These are phyloP conservation scores for Pissodes strobi DNA, from an alignment of 1,140 invertebrate species.

Conservation along the genomic window DNA sequence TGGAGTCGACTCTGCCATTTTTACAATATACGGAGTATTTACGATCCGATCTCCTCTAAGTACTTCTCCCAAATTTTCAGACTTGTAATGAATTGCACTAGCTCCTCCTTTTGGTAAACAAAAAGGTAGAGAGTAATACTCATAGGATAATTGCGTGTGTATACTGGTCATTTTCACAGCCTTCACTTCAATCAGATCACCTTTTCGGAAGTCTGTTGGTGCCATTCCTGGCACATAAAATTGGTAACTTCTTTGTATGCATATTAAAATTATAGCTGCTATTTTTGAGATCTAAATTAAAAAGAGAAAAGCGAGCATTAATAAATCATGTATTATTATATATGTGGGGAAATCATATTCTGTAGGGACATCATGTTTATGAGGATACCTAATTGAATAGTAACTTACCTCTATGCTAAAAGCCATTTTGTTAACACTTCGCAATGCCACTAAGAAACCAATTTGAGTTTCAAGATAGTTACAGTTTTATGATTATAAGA, in stretches of 20 bases:
- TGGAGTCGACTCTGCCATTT: slow-evolving; percentile 79
- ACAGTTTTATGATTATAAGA: too few relatives aligned
- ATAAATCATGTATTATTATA: too few relatives aligned
- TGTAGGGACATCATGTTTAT: too few relatives aligned
- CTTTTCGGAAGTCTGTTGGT: slow-evolving; percentile 87
- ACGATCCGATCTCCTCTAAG: slow-evolving; percentile 91
- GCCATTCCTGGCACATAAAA: slow-evolving; percentile 97
- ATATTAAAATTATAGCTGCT: slow-evolving; percentile 19
- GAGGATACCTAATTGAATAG: too few relatives aligned
- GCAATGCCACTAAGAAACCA: too few relatives aligned
- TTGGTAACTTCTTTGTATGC: slow-evolving; percentile 35
- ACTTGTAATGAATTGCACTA: slow-evolving; percentile 78
- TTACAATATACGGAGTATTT: slow-evolving; percentile 93
- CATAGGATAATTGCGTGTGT: slow-evolving; percentile 94
- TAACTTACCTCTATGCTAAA: too few relatives aligned
- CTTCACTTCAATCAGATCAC: slow-evolving; percentile 90
- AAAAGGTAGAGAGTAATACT: slow-evolving; percentile 93
- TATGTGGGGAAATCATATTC: too few relatives aligned
- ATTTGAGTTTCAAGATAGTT: too few relatives aligned
- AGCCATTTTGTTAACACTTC: too few relatives aligned
- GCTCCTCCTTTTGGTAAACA: slow-evolving; percentile 87
- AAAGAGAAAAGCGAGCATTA: too few relatives aligned
- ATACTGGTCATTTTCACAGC: slow-evolving; percentile 98
- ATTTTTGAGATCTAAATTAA: neutral
- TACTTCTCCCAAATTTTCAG: slow-evolving; percentile 92